Base-by-base conservation (phyloP, 2,888 invertebrate genomes). In the Xylocampa areola region DNA sequence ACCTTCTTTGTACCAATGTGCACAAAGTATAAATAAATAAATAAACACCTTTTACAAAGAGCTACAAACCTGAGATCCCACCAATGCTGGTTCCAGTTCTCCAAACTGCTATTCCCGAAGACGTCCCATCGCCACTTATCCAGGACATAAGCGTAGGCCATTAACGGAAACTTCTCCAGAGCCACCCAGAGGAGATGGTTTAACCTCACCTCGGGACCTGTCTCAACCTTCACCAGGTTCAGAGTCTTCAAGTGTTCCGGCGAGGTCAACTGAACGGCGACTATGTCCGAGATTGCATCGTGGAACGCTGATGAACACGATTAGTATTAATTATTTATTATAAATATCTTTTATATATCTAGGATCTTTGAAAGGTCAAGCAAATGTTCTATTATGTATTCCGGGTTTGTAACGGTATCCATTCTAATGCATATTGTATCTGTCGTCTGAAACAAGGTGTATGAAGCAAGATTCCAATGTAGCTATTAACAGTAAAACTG, bases 281-380 rank as follows among this genome's bases (percentile, higher is more conserved):
- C 92, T 16, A 95, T 94, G 68, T 96, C 95, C 0, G 96, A 95
- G 44, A 96, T 90, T 21, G 95, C 95, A 80, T 96, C 95, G 80
- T 95, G 95, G 75, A 96, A 96, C 64, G 95, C 96, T 94, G 84
- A 19, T 27, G 17, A 58, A 58, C 37, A 61, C 47, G 57, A 53
- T 51, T 36, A 37, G 37, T 5, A 40, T 21, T 43, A 60, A 50
- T 44, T 44, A 47, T 45, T 39, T 29, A 64, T 49, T 51, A 29
- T 53, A 41, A 43, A 32, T 51, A 58, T 63, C 55, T 36, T 40
- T 27, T 33, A 8, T 40, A 49, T 33, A 30, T 37, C 37, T 55
- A 10, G 36, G 25, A 41, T 50, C 41, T 44, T 57, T 21, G 17
- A 45, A 59, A 64, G 51, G 66, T 48, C 27, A 36, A 13, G 13